phyloP scores from a whole-genome alignment of 2,888 invertebrate genomes.

The Torymus auratus region DNA sequence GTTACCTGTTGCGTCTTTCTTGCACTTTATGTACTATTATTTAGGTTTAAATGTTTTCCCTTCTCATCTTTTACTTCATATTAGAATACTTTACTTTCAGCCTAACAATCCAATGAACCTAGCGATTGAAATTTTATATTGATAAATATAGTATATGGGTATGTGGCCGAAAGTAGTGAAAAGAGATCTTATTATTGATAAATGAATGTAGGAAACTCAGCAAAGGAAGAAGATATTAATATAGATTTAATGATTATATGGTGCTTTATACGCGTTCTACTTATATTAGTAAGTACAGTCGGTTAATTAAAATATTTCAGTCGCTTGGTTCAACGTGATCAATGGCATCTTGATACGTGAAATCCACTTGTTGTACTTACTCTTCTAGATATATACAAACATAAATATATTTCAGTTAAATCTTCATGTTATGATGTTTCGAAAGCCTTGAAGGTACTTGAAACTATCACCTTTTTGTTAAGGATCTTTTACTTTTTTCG shows the following conservation, averaged over 20 bases:
- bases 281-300: constrained; percentile 36
- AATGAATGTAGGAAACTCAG: constrained; percentile 30
- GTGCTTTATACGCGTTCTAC: constrained; percentile 50
- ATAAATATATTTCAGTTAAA: constrained; percentile 53
- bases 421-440: constrained; percentile 56
- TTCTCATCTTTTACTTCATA: constrained; percentile 42
- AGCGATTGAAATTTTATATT: constrained; percentile 46
- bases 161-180: constrained; percentile 42
- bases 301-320: constrained; percentile 41
- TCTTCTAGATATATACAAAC: constrained; percentile 33
- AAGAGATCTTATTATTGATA: constrained; percentile 20
- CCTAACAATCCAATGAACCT: constrained; percentile 35
- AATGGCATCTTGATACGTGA: constrained; percentile 50
- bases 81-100: constrained; percentile 37
- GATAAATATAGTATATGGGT: constrained; percentile 34
- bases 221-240: constrained; percentile 31
- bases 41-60: constrained; percentile 53
- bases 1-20: constrained; percentile 70
- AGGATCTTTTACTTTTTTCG: constrained; percentile 61
- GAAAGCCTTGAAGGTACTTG: constrained; percentile 24
- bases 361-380: constrained; percentile 62
- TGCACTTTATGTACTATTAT: constrained; percentile 58
- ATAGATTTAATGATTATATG: constrained; percentile 41
- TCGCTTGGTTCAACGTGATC: constrained; percentile 52
- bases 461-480: constrained; percentile 60